phyloP scores from a whole-genome alignment of 2,797 vertebrate genomes.

The Anas bernieri region DNA sequence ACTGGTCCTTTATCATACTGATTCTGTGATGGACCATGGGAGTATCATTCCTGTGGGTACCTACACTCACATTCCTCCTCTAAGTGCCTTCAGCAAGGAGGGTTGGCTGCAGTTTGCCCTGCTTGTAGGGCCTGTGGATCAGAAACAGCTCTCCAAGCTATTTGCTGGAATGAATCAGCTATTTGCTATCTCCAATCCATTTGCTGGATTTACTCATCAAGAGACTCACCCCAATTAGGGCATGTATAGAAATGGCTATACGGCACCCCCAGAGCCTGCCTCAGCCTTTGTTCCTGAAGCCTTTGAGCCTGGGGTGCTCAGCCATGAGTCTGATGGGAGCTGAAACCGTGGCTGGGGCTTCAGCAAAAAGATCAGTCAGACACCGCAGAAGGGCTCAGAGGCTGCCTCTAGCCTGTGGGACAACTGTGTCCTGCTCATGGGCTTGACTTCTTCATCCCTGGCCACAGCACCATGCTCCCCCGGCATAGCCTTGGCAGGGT shows the following conservation, averaged over 20 bases:
- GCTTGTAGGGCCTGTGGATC: background rate
- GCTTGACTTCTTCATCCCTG: background rate
- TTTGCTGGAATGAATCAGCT: background rate
- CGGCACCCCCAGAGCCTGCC: background rate
- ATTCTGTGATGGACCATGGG: background rate
- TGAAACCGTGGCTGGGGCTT: background rate
- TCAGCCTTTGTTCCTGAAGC: background rate
- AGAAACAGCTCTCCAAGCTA: background rate
- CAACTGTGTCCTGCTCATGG: background rate
- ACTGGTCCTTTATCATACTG: background rate
- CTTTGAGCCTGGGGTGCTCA: background rate
- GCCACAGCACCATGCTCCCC: too few relatives aligned
- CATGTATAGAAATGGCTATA: background rate
- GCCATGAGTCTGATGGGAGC: too few relatives aligned
- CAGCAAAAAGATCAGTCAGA: background rate
- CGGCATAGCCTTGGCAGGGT: background rate
- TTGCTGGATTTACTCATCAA: background rate
- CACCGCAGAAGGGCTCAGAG: background rate
- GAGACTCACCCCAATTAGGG: background rate
- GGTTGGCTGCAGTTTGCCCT: background rate
- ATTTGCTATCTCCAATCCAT: background rate
- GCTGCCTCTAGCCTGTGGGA: background rate
- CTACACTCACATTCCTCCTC: background rate
- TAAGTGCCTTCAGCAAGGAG: rapidly evolving
- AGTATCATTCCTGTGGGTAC: background rate